phyloP scores from a whole-genome alignment of 2,888 invertebrate genomes.

The Entomobrya proxima region DNA sequence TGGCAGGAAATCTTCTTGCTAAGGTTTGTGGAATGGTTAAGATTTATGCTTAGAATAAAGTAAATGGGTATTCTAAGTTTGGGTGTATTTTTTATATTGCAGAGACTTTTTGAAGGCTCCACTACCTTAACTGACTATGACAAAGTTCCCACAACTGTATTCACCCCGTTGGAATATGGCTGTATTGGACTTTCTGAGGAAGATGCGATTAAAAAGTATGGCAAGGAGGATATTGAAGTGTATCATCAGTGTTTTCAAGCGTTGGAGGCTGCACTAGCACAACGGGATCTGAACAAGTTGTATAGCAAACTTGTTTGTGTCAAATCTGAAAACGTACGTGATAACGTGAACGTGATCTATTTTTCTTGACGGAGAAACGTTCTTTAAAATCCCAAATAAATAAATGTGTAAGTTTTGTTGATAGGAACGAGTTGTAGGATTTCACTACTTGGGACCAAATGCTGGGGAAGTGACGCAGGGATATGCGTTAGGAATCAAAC shows the following conservation, averaged over 20 bases:
- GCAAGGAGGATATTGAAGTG: conserved; percentile 89
- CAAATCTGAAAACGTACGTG: conserved; percentile 76
- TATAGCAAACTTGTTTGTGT: conserved; percentile 91
- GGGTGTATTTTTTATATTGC: neutral
- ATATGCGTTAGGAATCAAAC: conserved; percentile 91
- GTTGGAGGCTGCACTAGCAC: conserved; percentile 95
- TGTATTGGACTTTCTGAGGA: conserved; percentile 96
- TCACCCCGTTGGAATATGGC: conserved; percentile 98
- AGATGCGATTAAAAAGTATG: conserved; percentile 83
- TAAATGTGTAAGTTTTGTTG: neutral
- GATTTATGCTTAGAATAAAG: no score
- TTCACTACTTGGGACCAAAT: conserved; percentile 93
- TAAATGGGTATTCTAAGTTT: no score
- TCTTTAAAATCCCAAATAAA: no score
- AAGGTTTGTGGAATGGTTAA: conserved; percentile 73
- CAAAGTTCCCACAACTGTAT: conserved; percentile 95
- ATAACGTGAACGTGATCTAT: neutral
- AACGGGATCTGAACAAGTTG: conserved; percentile 90
- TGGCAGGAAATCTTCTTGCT: conserved; percentile 79
- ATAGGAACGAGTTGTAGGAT: conserved; percentile 84
- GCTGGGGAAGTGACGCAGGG: conserved; percentile 97
- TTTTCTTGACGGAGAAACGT: neutral
- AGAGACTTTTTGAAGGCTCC: conserved; percentile 82
- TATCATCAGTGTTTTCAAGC: conserved; percentile 97
- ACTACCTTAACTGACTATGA: conserved; percentile 86